Percentiles rank a stretch among this genome's conserved stretches.
Conservation (phyloP, 2,113 vertebrate genomes). For the Sclerurus mexicanus region DNA sequence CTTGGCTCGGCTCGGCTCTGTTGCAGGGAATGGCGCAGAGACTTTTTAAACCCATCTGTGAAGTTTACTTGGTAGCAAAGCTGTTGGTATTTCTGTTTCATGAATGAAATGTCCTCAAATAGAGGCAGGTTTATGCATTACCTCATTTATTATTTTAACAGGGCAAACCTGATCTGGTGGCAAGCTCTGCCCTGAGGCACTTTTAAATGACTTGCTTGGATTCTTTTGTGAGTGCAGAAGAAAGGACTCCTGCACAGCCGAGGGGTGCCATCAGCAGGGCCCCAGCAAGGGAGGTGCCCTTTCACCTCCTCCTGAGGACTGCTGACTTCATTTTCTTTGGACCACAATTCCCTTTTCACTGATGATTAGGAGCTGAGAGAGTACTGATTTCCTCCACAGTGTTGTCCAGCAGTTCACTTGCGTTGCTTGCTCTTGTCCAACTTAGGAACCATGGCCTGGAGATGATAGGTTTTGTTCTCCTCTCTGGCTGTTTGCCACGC, state of each 20-base stretch:
- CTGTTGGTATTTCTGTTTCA: not conserved
- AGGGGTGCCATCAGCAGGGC: not conserved
- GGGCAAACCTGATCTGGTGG: not conserved
- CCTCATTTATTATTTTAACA: constrained; percentile 11
- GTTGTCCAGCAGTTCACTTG: not conserved
- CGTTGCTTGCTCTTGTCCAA: not conserved
- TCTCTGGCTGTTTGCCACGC: not conserved
- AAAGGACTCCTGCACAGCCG: not conserved
- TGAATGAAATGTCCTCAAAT: not conserved
- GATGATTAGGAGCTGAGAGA: not conserved
- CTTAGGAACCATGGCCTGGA: not conserved
- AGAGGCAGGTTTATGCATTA: not conserved
- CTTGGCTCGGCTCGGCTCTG: not conserved
- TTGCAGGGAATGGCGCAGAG: not conserved
- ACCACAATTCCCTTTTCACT: not conserved
- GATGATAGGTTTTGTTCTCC: not conserved
- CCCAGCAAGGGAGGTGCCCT: not conserved
- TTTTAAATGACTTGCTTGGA: not conserved
- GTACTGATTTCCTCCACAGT: not conserved
- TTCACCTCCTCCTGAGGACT: not conserved
- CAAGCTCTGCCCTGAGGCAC: not conserved
- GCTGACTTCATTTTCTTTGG: not conserved
- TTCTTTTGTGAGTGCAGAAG: constrained; percentile 20
- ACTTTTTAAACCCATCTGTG: not conserved
- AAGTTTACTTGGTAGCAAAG: not conserved